These are phyloP conservation scores for Pelodiscus sinensis DNA, from an alignment of 2,113 vertebrate genomes.

Conservation along the genomic window DNA sequence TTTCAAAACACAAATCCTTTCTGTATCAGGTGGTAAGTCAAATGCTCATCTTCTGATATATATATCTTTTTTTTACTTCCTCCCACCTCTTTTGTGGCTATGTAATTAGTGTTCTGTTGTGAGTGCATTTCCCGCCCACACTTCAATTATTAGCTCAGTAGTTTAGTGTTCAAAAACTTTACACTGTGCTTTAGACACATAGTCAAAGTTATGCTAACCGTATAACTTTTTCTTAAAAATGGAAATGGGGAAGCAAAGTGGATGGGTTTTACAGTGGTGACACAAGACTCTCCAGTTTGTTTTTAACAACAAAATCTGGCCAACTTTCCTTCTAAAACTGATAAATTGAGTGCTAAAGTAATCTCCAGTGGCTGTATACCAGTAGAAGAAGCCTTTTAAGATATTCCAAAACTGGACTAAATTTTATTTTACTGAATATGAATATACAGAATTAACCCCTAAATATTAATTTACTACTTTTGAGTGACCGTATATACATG, in stretches of 20 bases:
- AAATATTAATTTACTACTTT: neutral
- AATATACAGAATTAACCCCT: neutral
- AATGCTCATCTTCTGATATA: neutral
- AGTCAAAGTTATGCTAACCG: neutral
- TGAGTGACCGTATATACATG: neutral
- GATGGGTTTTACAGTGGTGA: neutral
- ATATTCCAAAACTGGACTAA: neutral
- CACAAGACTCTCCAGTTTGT: neutral
- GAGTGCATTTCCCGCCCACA: neutral
- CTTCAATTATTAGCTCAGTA: neutral
- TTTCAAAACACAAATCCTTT: neutral
- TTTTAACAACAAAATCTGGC: neutral
- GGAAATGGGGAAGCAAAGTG: fast-evolving
- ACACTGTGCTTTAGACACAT: too few relatives aligned
- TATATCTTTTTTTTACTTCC: neutral
- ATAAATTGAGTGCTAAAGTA: neutral
- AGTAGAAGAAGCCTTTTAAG: neutral
- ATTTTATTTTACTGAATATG: neutral
- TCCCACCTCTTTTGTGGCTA: neutral
- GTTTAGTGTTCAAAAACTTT: too few relatives aligned
- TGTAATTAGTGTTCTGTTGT: neutral
- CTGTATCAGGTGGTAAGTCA: neutral
- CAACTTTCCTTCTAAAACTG: neutral
- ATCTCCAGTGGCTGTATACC: neutral
- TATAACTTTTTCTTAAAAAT: neutral